Evolutionary conservation across 2,113 vertebrate species (phyloP).

Genomic region (Polypterus bichir): DNA sequence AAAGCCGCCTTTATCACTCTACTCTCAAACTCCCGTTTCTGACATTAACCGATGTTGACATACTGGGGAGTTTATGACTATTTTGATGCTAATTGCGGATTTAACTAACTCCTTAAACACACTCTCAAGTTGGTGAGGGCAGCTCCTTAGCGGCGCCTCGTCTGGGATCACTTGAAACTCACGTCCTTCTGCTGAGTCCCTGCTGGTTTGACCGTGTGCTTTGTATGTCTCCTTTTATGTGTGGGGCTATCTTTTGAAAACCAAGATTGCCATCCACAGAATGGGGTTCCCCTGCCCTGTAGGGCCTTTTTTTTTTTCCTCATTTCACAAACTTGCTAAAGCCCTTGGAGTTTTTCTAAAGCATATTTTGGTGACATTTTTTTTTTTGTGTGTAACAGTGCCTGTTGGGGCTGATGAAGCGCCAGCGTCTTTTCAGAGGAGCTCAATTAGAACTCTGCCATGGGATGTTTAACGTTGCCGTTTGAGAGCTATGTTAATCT

Average conservation of each 20-base stretch:
- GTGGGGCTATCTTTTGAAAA: background rate
- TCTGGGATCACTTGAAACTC: constrained; percentile 14
- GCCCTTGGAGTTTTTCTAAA: too few species aligned
- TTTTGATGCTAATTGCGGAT: constrained; percentile 52
- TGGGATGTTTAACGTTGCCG: too few species aligned
- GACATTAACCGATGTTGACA: constrained; percentile 51
- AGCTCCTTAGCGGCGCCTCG: background rate
- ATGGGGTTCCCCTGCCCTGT: background rate
- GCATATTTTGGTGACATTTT: too few species aligned
- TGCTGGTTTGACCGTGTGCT: background rate
- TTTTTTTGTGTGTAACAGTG: too few species aligned
- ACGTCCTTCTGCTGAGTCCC: constrained; percentile 21
- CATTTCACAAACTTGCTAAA: background rate
- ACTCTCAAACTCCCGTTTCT: constrained; percentile 31
- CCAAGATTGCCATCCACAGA: background rate
- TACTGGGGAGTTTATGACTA: constrained; percentile 41
- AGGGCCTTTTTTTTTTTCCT: background rate
- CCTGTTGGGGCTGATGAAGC: too few species aligned
- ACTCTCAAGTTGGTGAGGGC: constrained; percentile 26
- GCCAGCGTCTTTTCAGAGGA: too few species aligned
- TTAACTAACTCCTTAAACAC: constrained; percentile 49
- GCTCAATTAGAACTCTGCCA: too few species aligned
- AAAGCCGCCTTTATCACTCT: constrained; percentile 25
- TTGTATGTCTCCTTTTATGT: background rate
- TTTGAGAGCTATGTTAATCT: too few species aligned